These are phyloP conservation scores for Enteromius radiatus DNA, from an alignment of 2,797 vertebrate genomes.

Conservation along the genomic window DNA sequence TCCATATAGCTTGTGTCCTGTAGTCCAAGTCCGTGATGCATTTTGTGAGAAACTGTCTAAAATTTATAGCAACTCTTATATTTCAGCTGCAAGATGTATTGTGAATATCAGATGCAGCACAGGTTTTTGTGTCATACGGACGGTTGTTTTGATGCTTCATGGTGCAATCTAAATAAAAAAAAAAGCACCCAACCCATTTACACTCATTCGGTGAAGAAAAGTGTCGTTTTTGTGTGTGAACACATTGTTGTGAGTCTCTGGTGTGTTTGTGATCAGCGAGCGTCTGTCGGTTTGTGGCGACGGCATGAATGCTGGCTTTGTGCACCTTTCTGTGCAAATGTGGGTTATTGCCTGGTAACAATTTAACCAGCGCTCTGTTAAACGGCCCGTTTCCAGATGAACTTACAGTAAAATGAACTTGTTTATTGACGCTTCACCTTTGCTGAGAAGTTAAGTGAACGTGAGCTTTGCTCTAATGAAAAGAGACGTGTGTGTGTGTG, in stretches of 20 bases:
- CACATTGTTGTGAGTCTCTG: background rate
- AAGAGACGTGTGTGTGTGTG: slow-evolving; percentile 67
- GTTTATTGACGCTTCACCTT: slow-evolving; percentile 60
- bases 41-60: background rate
- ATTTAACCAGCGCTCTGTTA: slow-evolving; percentile 35
- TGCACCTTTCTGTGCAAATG: slow-evolving; percentile 17
- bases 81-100: background rate
- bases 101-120: background rate
- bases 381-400: slow-evolving; percentile 28
- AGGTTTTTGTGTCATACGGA: background rate
- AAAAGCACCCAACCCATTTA: background rate
- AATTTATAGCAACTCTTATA: background rate
- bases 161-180: background rate
- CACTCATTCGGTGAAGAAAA: background rate
- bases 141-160: background rate
- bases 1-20: background rate
- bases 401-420: background rate
- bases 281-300: background rate
- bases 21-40: background rate
- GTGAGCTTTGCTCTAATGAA: slow-evolving; percentile 67
- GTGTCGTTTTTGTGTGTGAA: background rate
- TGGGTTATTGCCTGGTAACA: slow-evolving; percentile 48
- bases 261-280: background rate
- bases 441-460: slow-evolving; percentile 16
- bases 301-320: slow-evolving; percentile 13